Evolutionary conservation across 2,113 vertebrate species (phyloP).

Genomic region (Pedetes capensis): DNA sequence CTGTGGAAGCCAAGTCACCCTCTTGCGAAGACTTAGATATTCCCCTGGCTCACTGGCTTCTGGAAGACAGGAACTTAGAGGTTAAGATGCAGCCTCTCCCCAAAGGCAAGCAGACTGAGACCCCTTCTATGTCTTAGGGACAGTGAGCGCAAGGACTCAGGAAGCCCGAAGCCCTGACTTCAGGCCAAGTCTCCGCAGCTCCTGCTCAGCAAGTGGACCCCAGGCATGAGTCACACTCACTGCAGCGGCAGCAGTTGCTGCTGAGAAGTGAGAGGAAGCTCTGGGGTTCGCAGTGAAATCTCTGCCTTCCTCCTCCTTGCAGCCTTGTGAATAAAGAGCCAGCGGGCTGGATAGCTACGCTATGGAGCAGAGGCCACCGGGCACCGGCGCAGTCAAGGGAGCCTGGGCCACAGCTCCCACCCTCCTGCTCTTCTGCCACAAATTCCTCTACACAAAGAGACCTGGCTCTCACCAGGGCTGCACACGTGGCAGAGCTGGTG

Average conservation of each 20-base stretch:
- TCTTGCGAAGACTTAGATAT: neutral
- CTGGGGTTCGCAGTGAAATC: neutral
- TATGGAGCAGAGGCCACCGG: neutral
- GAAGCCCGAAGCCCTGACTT: neutral
- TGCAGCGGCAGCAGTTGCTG: neutral
- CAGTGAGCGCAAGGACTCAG: neutral
- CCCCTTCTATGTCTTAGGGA: neutral
- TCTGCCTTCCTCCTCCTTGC: no score
- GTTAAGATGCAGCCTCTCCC: neutral
- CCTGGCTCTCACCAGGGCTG: neutral
- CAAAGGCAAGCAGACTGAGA: neutral
- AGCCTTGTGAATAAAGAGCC: neutral
- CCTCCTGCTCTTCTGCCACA: neutral
- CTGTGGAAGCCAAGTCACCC: neutral
- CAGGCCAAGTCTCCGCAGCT: neutral
- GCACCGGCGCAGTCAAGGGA: neutral
- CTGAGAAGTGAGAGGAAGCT: neutral
- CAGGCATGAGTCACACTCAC: accelerated
- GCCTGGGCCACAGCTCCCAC: neutral
- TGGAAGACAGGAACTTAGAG: neutral
- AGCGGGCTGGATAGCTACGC: accelerated
- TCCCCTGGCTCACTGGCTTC: neutral
- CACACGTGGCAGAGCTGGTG: accelerated
- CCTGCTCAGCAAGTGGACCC: neutral
- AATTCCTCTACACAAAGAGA: neutral